Evolutionary conservation across 1,140 invertebrate genomes (phyloP).

Genomic region (Zaprionus africanus): DNA sequence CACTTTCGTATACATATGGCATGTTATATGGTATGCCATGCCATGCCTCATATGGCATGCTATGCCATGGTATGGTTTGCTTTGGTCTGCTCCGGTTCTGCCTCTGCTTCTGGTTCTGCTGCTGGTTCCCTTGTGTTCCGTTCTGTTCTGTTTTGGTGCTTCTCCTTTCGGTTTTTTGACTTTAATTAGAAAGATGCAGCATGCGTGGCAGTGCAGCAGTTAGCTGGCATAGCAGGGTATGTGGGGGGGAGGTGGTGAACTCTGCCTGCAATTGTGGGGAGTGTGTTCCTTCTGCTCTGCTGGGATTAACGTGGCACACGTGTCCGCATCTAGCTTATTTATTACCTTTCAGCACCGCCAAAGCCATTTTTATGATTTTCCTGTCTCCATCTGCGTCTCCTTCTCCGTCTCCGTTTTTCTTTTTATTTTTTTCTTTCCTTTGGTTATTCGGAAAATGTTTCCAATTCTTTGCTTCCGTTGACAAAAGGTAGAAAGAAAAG

Average conservation of each 20-base stretch:
- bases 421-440: slow-evolving; percentile 34
- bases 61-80: slow-evolving; percentile 17
- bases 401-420: slow-evolving; percentile 36
- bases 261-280: slow-evolving; percentile 27
- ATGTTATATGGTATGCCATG: slow-evolving; percentile 8
- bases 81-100: slow-evolving; percentile 18
- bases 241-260: neutral
- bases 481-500: slow-evolving; percentile 33
- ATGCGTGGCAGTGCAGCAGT: slow-evolving; percentile 59
- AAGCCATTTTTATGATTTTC: slow-evolving; percentile 54
- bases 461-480: slow-evolving; percentile 33
- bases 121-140: neutral
- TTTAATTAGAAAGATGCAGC: slow-evolving; percentile 75
- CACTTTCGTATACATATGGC: slow-evolving; percentile 28
- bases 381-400: slow-evolving; percentile 21
- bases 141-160: slow-evolving; percentile 11
- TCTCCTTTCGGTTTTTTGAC: slow-evolving; percentile 46
- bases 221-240: neutral
- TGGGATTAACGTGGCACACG: slow-evolving; percentile 75
- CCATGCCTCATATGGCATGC: slow-evolving; percentile 16
- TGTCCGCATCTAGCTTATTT: slow-evolving; percentile 80
- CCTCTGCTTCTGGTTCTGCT: slow-evolving; percentile 3
- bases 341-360: slow-evolving; percentile 76
- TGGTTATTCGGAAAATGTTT: slow-evolving; percentile 15
- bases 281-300: slow-evolving; percentile 16